Evolutionary conservation across 2,888 invertebrate species (phyloP), one percentile per base, ranked within the genome.

Genomic region (Cremastinae sp.): DNA sequence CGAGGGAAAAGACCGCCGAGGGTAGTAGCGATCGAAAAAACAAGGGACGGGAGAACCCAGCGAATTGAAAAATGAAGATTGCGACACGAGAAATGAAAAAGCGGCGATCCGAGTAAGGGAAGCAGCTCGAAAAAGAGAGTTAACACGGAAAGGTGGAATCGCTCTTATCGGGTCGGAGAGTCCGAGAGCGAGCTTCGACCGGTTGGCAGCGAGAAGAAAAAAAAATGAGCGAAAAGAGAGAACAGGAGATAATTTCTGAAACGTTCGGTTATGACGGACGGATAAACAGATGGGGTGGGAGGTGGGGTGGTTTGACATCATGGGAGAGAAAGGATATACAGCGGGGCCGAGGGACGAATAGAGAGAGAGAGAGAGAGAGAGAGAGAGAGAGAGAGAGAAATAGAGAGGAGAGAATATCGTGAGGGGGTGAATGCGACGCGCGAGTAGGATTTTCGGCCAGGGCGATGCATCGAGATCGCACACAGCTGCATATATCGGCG

Each of bases 171-270:
- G 28, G 28, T 28, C 28, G 5, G 28, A 28, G 28, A 28, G 28
- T 28, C 2, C 28, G 28, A 28, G 28, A 28, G 38, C 45, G 28
- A 28, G 38, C 45, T 38, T 14, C 38, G 7, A 43, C 36, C n/a
- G 56, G 10, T 12, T 16, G 2, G 16, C 28, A 14, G 47, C 3
- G n/a, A 45, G 2, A n/a, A 1, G 38, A 8, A 16, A 16, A 10
- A 38, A 2, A 12, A 1, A 7, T 9, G 5, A 7, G 20, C 4
- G 34, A 18, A 2, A 12, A 56, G 47, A 20, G 20, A 34, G 53
- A 73, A 53, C 49, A 12, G 45, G 8, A 49, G 49, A 75, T 68
- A 62, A 56, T 72, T 75, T 65, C 47, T 71, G 47, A 66, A 75
- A 28, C 65, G 56, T 36, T 72, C 56, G 66, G 56, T 62, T 56